These are phyloP conservation scores for Sebastes variabilis DNA, from an alignment of 2,797 vertebrate species.

Conservation along the genomic window DNA sequence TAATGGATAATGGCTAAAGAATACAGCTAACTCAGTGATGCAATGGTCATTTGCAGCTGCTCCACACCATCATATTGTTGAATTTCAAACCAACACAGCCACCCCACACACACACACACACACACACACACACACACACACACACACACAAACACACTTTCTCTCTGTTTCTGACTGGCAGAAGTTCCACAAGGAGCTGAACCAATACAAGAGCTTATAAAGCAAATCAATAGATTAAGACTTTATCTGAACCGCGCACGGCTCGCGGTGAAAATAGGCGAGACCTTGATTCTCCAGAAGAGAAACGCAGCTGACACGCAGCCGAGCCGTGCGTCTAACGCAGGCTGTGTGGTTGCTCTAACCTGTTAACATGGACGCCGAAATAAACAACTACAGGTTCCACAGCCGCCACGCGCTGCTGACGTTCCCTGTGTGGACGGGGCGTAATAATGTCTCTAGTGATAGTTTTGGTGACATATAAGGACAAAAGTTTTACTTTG, in stretches of 20 bases:
- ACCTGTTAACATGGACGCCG: too few relatives aligned
- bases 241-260: neutral
- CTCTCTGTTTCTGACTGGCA: neutral
- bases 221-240: neutral
- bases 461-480: too few relatives aligned
- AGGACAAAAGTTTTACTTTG: too few relatives aligned
- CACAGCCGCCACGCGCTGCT: too few relatives aligned
- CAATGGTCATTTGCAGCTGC: slow-evolving; percentile 59
- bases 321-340: too few relatives aligned
- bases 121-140: neutral
- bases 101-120: neutral
- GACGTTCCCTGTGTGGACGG: too few relatives aligned
- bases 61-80: slow-evolving; percentile 46
- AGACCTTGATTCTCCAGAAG: too few relatives aligned
- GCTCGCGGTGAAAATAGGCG: too few relatives aligned
- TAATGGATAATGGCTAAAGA: slow-evolving; percentile 40
- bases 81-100: neutral
- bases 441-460: too few relatives aligned
- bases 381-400: too few relatives aligned
- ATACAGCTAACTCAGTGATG: slow-evolving; percentile 38
- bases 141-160: neutral
- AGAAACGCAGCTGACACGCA: too few relatives aligned
- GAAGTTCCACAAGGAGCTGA: neutral
- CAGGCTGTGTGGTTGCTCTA: too few relatives aligned
- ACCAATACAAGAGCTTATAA: neutral